Evolutionary conservation across 1,140 invertebrate species (phyloP), one percentile per base, ranked within the genome.

Genomic region (Drosophila nebulosa): DNA sequence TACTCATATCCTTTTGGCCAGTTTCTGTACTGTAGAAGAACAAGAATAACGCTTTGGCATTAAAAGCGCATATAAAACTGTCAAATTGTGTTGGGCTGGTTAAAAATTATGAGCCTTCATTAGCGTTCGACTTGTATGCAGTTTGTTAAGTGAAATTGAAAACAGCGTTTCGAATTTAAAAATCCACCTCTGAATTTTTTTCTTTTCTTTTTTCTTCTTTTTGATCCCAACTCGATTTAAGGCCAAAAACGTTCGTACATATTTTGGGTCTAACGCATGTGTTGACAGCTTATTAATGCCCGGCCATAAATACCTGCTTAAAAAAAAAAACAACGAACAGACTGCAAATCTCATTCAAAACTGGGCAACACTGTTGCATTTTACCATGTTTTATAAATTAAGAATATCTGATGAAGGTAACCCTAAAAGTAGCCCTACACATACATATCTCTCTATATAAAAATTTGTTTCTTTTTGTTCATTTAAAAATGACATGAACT

Each of bases 231-330:
- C 12, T 21, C 39, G 52, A 16, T 46, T 9, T 60, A 27, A 16
- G 46, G 12, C 4, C 10, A 32, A n/a, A 55, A 52, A 24, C 16
- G 2, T 18, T 14, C 4, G 10, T 60, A 24, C 46, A 60, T 64
- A 73, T 69, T 75, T 77, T 69, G 50, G 78, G 74, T 65, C 83
- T 78, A 90, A 90, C 77, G 78, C 74, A 89, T 74, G 89, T 90
- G 89, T 90, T 90, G 89, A 90, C 89, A 90, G 89, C 80, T 89
- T 90, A 89, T 90, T 90, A 90, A 90, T 90, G 89, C 80, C 39
- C 26, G 56, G 77, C 65, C 66, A 90, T 90, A 89, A 86, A 86
- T 90, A 74, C 63, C 56, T 59, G 42, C n/a, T 61, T 46, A 66
- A 76, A 66, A 69, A 30, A 21, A 22, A 32, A 24, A 30, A 30